These are phyloP conservation scores for Hoplias malabaricus DNA, from an alignment of 2,113 vertebrate species.

Conservation along the genomic window DNA sequence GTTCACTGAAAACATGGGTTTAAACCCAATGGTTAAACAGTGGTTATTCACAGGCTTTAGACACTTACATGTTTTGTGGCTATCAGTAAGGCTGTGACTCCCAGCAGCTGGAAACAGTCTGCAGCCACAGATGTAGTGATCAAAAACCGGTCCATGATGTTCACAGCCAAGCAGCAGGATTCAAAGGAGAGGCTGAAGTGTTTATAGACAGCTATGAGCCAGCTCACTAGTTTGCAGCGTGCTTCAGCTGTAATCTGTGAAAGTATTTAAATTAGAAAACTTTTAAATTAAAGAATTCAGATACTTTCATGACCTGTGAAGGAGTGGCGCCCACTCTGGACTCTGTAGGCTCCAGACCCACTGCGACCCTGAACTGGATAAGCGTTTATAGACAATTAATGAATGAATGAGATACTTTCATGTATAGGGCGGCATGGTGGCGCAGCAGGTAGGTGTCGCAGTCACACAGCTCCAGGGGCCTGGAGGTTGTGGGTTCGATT, in stretches of 20 bases:
- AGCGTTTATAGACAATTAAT: too few relatives aligned
- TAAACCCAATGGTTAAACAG: neutral
- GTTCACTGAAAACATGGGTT: neutral
- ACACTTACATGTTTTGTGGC: constrained; percentile 87
- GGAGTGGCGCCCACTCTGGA: too few relatives aligned
- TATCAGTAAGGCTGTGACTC: constrained; percentile 86
- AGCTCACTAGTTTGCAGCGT: constrained; percentile 89
- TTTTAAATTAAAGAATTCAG: too few relatives aligned
- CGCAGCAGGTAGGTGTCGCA: too few relatives aligned
- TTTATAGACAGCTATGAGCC: constrained; percentile 87
- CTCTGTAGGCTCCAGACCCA: too few relatives aligned
- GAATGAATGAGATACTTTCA: too few relatives aligned
- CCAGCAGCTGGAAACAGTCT: constrained; percentile 95
- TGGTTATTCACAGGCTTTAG: neutral
- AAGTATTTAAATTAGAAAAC: too few relatives aligned
- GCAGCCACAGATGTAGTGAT: constrained; percentile 83
- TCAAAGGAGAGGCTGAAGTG: constrained; percentile 86
- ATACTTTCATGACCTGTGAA: too few relatives aligned
- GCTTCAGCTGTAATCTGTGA: constrained; percentile 84
- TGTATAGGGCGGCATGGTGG: too few relatives aligned
- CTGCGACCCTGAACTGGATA: too few relatives aligned
- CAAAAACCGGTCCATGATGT: constrained; percentile 90
- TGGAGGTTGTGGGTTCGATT: too few relatives aligned
- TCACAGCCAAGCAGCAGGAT: constrained; percentile 86
- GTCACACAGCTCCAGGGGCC: too few relatives aligned